phyloP scores from a whole-genome alignment of 2,113 vertebrate genomes.

The Tachuris rubrigastra region DNA sequence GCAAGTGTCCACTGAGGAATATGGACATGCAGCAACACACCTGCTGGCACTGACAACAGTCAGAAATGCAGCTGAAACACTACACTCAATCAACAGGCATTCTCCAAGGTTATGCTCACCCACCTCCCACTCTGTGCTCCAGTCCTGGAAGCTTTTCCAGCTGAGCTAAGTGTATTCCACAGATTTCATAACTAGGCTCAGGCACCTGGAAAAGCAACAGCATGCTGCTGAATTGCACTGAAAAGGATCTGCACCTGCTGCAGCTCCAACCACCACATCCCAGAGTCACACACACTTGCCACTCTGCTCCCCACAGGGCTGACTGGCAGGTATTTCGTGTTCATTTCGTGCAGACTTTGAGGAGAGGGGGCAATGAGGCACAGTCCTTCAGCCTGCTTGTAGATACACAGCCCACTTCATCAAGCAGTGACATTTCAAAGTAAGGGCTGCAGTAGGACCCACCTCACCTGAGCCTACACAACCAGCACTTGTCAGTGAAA shows the following conservation, averaged over 20 bases:
- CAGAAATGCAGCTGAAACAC: background rate
- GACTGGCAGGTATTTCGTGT: background rate
- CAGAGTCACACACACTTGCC: background rate
- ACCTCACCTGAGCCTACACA: background rate
- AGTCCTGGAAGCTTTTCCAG: conserved; percentile 11
- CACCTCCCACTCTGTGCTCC: conserved; percentile 21
- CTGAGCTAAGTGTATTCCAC: conserved; percentile 4
- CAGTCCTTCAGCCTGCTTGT: background rate
- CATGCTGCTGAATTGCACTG: background rate
- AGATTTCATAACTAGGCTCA: conserved; percentile 26
- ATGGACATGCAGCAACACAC: background rate
- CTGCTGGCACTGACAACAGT: background rate
- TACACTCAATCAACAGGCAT: background rate
- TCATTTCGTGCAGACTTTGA: background rate
- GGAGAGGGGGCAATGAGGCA: background rate
- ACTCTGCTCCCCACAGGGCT: background rate
- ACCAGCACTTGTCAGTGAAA: background rate
- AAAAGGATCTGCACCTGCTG: background rate
- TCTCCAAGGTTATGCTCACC: background rate
- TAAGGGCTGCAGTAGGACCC: background rate
- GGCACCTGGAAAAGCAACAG: conserved; percentile 24
- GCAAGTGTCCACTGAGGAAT: background rate
- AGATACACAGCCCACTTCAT: background rate
- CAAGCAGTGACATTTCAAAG: background rate
- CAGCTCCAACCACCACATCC: background rate